Evolutionary conservation across 2,888 invertebrate species (phyloP), one percentile per base, ranked within the genome.

Genomic region (Aromia moschata): DNA sequence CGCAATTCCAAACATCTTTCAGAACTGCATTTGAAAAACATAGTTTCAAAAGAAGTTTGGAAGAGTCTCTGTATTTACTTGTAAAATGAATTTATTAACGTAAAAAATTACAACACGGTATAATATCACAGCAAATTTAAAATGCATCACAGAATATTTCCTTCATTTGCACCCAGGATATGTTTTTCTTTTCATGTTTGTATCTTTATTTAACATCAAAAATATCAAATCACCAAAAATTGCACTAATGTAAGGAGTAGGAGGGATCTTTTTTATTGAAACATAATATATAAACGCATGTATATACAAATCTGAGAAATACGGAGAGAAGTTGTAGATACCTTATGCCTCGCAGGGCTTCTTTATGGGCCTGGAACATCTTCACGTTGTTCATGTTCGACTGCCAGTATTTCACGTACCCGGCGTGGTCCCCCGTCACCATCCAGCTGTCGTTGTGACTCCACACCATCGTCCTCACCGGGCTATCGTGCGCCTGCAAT

Each of bases 321-420:
- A 76, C 78, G 77, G 63, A 80, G 77, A 77, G 75, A 78, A 79
- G 77, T 77, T 80, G 80, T 79, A 80, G 80, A 86, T 90, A 95
- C 94, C 94, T 94, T 86, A 99, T 92, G 84, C 98, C 98, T 82
- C 99, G 89, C 74, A 99, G 92, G 69, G 99, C 95, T 86, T 99
- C 99, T 88, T 99, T 98, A 83, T 99, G 99, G 56, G 98, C 99
- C 84, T 98, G 98, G 86, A 96, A 99, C 97, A 99, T 98, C 87
- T 99, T 98, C 58, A 99, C 99, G 84, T 99, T 99, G 85, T 99
- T 99, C 99, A 99, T 99, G 83, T 99, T 99, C 73, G 97, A 96
- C 86, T 99, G 99, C 99, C 99, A 99, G 84, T 99, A 99, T 79
- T 99, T 99, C 67, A 99, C 96, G 81, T 94, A 99, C 60, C 99